phyloP scores from a whole-genome alignment of 2,888 invertebrate species.

The Nephrotoma guestfalica region DNA sequence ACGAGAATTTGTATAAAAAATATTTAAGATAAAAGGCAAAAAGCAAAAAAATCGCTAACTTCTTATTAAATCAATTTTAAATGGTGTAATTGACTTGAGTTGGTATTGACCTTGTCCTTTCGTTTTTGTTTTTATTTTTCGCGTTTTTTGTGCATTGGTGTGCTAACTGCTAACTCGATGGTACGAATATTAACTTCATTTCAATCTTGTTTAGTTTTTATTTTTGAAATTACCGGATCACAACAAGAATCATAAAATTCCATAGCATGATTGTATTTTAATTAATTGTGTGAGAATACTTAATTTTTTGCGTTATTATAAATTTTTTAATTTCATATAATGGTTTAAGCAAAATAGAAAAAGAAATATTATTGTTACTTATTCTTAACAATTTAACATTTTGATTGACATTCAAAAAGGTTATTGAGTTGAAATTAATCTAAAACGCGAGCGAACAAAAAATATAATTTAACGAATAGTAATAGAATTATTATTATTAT shows the following conservation, averaged over 20 bases:
- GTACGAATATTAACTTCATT: background rate
- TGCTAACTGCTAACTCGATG: background rate
- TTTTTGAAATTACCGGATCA: background rate
- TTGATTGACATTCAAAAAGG: background rate
- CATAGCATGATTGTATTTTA: background rate
- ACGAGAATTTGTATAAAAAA: background rate
- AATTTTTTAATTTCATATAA: background rate
- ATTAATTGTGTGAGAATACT: background rate
- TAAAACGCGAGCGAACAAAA: background rate
- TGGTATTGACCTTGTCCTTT: background rate
- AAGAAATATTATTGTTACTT: background rate
- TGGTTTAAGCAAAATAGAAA: background rate
- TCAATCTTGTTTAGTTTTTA: background rate
- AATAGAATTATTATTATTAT: background rate
- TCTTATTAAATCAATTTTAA: background rate
- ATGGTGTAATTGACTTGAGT: background rate
- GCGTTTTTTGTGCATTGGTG: background rate
- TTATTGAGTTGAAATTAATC: background rate
- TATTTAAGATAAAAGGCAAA: background rate
- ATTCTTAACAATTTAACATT: background rate
- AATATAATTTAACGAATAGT: background rate
- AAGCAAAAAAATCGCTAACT: background rate
- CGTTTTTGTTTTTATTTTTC: background rate
- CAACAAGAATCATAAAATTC: background rate
- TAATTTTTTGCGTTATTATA: background rate